Base-by-base conservation (phyloP, 2,888 invertebrate species). In the Vanessa cardui region DNA sequence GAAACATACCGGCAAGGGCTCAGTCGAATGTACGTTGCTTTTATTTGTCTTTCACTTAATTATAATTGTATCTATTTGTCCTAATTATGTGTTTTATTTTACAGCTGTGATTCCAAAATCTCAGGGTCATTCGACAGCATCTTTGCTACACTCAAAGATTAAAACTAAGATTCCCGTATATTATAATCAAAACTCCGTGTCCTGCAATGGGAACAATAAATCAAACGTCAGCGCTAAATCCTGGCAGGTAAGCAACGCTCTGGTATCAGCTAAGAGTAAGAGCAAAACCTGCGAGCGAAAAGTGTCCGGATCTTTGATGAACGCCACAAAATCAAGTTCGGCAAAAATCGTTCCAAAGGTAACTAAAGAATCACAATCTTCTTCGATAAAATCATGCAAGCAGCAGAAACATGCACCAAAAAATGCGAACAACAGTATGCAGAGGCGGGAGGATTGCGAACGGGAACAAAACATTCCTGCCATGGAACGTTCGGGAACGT, bases 401-500 rank as follows among this genome's bases (percentile, higher is more conserved):
- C 69, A 70, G 44, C 62, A 58, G 18, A 62, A 58, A 47, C 46
- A 64, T 66, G 12, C 59, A 70, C 18, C 72, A 33, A 74, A 73
- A 65, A 60, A 75, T 5, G 47, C 70, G 8, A 76, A 20, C 12
- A 31, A 31, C 31, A 54, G 39, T 7, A 16, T n/a, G 15, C 46
- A 74, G 62, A 75, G 74, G 26, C 73, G 74, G 31, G 67, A 67
- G 0, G 72, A 72, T 44, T 68, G 39, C n/a, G 72, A 73, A 16
- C 72, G 64, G 15, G 45, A 74, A 9, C 69, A 66, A 12, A 74
- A 80, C 3, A 83, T 85, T 39, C 87, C 87, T 0, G 73, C 78
- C 1, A 92, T 94, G 90, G 92, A 93, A 71, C 93, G 96, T 56
- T 96, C 96, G 0, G 95, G 95, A 20, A 96, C 96, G 0, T 96